Evolutionary conservation across 2,888 invertebrate genomes (phyloP), one percentile per base, ranked within the genome.

Genomic region (Schrankia costaestrigalis): DNA sequence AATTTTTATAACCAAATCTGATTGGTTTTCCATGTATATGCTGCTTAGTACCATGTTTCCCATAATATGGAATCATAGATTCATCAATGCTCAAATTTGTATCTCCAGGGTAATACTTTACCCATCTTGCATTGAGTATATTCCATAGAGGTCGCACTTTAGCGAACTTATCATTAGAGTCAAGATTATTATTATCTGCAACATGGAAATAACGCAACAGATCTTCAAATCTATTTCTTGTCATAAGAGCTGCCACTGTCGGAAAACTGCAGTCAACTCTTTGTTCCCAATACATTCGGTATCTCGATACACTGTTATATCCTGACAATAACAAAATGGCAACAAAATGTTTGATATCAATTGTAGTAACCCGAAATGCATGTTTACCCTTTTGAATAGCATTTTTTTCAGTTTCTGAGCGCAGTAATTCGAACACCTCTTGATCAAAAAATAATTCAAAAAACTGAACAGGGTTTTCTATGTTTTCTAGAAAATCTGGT

Each of bases 61-160:
- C n/a, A n/a, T n/a, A n/a, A n/a, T n/a, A n/a, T n/a, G n/a, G n/a
- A n/a, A n/a, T n/a, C n/a, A n/a, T n/a, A 11, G 23, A 45, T 45
- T 72, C 63, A 42, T 69, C 70, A 34, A 68, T 35, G 34, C 51
- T 46, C 15, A 59, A 41, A 25, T 46, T 35, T 51, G 48, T 46
- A 25, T 60, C 26, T 12, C 26, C 14, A 8, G 14, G 13, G 10
- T 40, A 43, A 41, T 49, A 34, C 30, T 48, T 41, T 9, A 49
- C 4, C 54, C 53, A 62, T 28, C 13, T 3, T 1, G 13, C 13
- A 26, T 26, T 24, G 23, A 24, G 23, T n/a, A 24, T 41, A 8
- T 44, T 36, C 30, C 56, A 57, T 5, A 64, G 24, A 19, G 62
- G 64, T 4, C 56, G 46, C 13, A 64, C 42, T 56, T 68, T 65